Evolutionary conservation across 2,113 vertebrate species (phyloP).

Genomic region (Pelobates fuscus): DNA sequence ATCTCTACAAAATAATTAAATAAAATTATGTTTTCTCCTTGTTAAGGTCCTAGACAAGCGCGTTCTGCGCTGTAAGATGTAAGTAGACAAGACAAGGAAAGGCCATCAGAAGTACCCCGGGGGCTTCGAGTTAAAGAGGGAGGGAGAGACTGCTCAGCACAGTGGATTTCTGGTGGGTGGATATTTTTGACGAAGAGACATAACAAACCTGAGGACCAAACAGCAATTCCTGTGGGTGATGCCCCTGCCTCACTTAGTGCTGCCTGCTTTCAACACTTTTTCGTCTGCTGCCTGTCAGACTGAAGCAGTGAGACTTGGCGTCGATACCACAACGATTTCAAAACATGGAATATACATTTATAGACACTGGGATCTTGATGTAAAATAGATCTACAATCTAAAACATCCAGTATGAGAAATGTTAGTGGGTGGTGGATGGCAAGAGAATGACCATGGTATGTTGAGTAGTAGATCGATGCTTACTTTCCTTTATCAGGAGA

Average conservation of each 20-base stretch:
- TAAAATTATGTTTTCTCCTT: background rate
- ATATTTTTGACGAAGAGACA: background rate
- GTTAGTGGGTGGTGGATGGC: too few relatives aligned
- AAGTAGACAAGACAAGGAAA: conserved; percentile 20
- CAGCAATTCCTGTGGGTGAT: background rate
- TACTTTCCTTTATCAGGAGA: too few relatives aligned
- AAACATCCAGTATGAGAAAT: too few relatives aligned
- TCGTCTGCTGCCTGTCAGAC: background rate
- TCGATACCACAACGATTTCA: background rate
- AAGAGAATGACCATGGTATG: too few relatives aligned
- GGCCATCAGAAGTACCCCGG: background rate
- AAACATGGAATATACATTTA: background rate
- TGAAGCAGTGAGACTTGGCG: background rate
- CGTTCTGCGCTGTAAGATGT: conserved; percentile 12
- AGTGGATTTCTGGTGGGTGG: background rate
- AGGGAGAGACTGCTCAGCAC: background rate
- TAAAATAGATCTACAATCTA: too few relatives aligned
- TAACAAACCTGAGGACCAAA: conserved; percentile 7
- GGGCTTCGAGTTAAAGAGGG: conserved; percentile 9
- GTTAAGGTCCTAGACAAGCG: background rate
- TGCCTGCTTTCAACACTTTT: background rate
- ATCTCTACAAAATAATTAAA: background rate
- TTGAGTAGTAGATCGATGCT: too few relatives aligned
- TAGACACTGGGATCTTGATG: background rate
- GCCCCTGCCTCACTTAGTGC: background rate